Evolutionary conservation across 2,113 vertebrate genomes (phyloP), one percentile per base, ranked within the genome.

Genomic region (Peromyscus polionotus): DNA sequence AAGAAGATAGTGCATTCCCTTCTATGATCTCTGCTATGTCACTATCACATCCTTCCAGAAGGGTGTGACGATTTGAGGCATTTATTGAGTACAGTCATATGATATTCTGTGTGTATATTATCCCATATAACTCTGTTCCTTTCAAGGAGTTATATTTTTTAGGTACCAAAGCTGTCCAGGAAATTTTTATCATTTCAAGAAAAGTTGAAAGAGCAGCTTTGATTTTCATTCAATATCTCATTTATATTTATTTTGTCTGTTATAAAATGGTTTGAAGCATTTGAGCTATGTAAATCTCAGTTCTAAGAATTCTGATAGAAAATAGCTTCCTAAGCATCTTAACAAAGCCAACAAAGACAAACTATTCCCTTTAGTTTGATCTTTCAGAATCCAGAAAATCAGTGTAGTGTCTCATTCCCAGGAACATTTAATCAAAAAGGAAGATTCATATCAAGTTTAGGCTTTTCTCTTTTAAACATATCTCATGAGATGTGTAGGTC

Each of bases 231-330:
- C 48, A 54, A 39, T 51, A 65, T 84, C 8, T 1, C 7, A 68
- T 19, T 90, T 45, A 68, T 63, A 85, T 79, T 79, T 79, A 51
- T 51, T 48, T 59, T 95, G 65, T 59, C 45, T 93, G 45, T 89
- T 83, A 61, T 36, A 93, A 90, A 79, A 1, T 36, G 51, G 17
- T 85, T 90, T 93, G 10, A 24, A 48, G 76, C 73, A 2, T 75
- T 88, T 80, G 4, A 10, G 39, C 33, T 28, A 73, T 70, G 26
- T 75, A 26, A 3, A 88, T 65, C 24, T 86, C 20, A 67, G 16
- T 67, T 75, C 84, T 70, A 92, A 94, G 0, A 76, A 92, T 87
- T 91, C 42, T 92, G 63, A 45, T 68, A 79, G 31, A 94, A 96
- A 96, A 91, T 42, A 77, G 5, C 1, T 79, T 75, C 16, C 80